Evolutionary conservation across 1,140 invertebrate species (phyloP), one percentile per base, ranked within the genome.

Genomic region (Artemia franciscana): DNA sequence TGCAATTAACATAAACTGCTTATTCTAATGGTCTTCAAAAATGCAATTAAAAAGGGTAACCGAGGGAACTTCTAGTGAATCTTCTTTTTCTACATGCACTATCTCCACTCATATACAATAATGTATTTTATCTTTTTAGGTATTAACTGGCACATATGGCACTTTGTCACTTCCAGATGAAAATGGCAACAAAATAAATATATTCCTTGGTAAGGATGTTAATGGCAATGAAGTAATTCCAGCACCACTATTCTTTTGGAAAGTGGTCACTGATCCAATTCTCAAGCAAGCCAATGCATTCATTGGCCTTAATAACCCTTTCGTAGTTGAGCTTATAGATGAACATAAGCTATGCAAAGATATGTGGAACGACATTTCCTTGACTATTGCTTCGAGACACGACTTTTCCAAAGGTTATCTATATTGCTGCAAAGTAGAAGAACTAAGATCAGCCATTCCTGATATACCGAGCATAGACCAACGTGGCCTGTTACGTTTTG

Each of bases 321-420:
- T 64, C 57, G 12, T 56, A 26, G 18, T 24, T 2, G 27, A 15
- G 5, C n/a, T 61, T 27, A 4, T 18, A 2, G 9, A 4, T 5
- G 26, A n/a, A 15, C n/a, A 61, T 30, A 26, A 24, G 18, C 23
- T 60, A 0, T 60, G 59, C 26, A 60, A 60, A n/a, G 59, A 60
- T 60, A 26, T 60, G n/a, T 60, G 59, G 21, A 7, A 24, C 23
- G 18, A 24, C 21, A n/a, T 60, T 18, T 5, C 23, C 5, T 60
- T 18, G 59, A 24, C 39, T 12, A 12, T 18, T 15, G 21, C 12
- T 12, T 12, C 39, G 39, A 69, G 67, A 4, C 68, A 73, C 12
- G 73, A 78, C 66, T 75, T 80, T 27, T 72, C 70, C 24, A 67
- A 74, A 2, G 83, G 83, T 0, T 79, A 79, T 67, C 79, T 78